Conservation (phyloP, 1,140 invertebrate species). For the Temnothorax nylanderi region DNA sequence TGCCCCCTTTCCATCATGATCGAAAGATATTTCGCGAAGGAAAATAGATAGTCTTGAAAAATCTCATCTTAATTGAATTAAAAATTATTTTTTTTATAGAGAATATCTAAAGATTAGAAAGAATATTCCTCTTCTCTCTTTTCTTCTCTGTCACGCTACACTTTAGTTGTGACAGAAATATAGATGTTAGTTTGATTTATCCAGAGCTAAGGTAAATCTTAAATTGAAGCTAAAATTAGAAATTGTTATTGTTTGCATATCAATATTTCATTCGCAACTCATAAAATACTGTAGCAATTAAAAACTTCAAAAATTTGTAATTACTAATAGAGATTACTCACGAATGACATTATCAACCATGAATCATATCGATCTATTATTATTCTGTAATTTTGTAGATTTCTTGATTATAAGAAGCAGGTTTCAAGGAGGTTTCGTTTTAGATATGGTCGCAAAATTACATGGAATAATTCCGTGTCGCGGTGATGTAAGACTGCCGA, state of each 20-base stretch:
- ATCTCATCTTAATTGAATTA: not conserved
- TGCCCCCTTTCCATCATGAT: not conserved
- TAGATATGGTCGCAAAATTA: slow-evolving; percentile 1
- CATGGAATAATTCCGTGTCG: not conserved
- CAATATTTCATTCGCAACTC: not conserved
- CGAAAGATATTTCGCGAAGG: not conserved
- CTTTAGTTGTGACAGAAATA: not conserved
- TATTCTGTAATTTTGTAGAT: slow-evolving; percentile 4
- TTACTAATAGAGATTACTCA: not conserved
- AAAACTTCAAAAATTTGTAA: not conserved
- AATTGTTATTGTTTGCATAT: not conserved
- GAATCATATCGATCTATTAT: not conserved
- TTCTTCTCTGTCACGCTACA: not conserved
- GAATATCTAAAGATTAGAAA: not conserved
- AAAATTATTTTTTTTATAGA: not conserved
- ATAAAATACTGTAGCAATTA: not conserved
- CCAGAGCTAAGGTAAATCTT: not conserved
- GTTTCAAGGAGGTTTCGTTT: not conserved
- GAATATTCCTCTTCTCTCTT: not conserved
- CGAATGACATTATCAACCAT: not conserved
- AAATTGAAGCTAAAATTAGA: not conserved
- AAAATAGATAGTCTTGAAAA: not conserved
- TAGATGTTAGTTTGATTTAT: not conserved
- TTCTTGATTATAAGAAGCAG: not conserved
- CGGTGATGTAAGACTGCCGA: slow-evolving; percentile 16